These are phyloP conservation scores for Sebastes elongatus DNA, from an alignment of 2,797 vertebrate genomes.

Conservation along the genomic window DNA sequence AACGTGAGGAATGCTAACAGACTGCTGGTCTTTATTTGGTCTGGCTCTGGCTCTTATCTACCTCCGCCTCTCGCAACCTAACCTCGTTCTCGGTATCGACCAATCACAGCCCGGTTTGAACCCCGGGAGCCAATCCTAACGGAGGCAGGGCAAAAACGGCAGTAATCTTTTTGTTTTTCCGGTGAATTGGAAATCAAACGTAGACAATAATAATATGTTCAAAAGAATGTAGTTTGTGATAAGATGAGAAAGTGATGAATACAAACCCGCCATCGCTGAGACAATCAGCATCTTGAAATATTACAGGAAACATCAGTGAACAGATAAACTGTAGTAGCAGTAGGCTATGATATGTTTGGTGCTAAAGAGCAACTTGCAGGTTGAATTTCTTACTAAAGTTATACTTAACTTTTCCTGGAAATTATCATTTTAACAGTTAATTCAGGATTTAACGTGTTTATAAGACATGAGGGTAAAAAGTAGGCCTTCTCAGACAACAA, in stretches of 20 bases:
- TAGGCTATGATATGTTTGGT: background rate
- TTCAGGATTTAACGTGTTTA: background rate
- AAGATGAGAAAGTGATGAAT: slow-evolving; percentile 33
- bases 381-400: background rate
- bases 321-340: background rate
- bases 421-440: background rate
- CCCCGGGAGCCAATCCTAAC: slow-evolving; percentile 19
- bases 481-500: background rate
- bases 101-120: slow-evolving; percentile 38
- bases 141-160: background rate
- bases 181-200: slow-evolving; percentile 33
- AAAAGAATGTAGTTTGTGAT: slow-evolving; percentile 57
- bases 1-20: slow-evolving; percentile 79
- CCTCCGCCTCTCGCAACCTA: slow-evolving; percentile 42
- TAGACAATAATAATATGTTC: slow-evolving; percentile 58
- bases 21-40: slow-evolving; percentile 73
- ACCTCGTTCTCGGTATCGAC: background rate
- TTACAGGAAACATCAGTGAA: background rate
- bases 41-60: slow-evolving; percentile 85
- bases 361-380: background rate
- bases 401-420: background rate
- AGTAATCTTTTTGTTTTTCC: slow-evolving; percentile 22
- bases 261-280: background rate
- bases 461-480: background rate
- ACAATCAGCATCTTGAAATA: background rate